Conservation (phyloP, 2,113 vertebrate genomes). For the Pangasianodon hypophthalmus region DNA sequence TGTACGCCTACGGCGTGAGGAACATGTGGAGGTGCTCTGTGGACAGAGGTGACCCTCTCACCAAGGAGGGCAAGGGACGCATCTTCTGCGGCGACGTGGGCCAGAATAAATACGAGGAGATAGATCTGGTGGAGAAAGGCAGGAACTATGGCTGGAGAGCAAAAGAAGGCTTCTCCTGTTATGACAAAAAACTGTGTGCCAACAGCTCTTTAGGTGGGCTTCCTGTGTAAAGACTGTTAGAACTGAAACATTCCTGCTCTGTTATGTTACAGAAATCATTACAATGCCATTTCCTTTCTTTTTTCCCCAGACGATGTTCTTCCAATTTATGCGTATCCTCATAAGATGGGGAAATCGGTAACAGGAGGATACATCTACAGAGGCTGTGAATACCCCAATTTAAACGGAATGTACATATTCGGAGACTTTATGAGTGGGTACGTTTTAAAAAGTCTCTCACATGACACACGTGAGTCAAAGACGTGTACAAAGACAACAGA, state of each 20-base stretch:
- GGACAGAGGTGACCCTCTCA: constrained; percentile 82
- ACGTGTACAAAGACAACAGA: not conserved
- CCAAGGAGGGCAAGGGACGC: constrained; percentile 84
- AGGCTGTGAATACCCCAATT: constrained; percentile 91
- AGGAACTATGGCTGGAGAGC: constrained; percentile 95
- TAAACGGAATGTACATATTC: constrained; percentile 96
- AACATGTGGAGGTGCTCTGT: constrained; percentile 99
- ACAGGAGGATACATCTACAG: constrained; percentile 93
- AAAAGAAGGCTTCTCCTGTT: constrained; percentile 92
- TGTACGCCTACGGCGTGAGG: constrained; percentile 89
- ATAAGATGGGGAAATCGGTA: constrained; percentile 92
- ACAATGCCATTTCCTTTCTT: not conserved
- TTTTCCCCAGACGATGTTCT: constrained; percentile 82
- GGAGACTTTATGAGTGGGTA: constrained; percentile 99
- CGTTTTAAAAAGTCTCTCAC: constrained; percentile 46
- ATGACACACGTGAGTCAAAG: not conserved
- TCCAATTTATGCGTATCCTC: constrained; percentile 92
- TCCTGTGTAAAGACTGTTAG: not conserved
- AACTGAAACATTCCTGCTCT: not conserved
- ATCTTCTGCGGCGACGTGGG: constrained; percentile 96
- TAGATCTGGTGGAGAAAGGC: constrained; percentile 89
- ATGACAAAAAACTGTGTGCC: constrained; percentile 90
- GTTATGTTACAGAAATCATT: not conserved
- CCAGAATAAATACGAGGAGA: constrained; percentile 94
- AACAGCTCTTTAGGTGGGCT: constrained; percentile 87